Evolutionary conservation across 2,113 vertebrate genomes (phyloP).

Genomic region (Suncus etruscus): DNA sequence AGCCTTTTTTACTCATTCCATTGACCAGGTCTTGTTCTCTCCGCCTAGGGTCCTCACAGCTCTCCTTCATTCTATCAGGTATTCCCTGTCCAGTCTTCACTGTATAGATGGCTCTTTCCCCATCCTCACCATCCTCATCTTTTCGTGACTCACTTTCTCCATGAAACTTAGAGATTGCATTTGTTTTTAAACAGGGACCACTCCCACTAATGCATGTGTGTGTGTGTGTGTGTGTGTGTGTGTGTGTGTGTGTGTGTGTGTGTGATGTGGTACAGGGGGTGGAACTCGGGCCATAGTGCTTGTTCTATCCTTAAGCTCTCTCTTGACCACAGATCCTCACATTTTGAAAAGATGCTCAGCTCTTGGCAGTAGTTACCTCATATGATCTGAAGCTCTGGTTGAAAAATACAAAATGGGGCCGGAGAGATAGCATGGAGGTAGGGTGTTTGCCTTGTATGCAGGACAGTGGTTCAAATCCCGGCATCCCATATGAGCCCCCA

Average conservation of each 20-base stretch:
- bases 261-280: no score
- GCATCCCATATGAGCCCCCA: no score
- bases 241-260: no score
- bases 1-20: background rate
- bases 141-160: background rate
- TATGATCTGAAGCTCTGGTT: background rate
- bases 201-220: no score
- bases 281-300: no score
- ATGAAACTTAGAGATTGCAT: background rate
- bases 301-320: no score
- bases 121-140: background rate
- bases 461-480: no score
- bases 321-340: background rate
- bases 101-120: background rate
- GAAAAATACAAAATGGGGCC: constrained; percentile 37
- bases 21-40: background rate
- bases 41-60: no score
- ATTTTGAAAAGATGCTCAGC: background rate
- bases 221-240: no score
- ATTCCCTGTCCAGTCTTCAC: background rate
- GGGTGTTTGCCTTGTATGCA: no score
- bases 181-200: background rate
- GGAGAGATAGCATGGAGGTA: no score
- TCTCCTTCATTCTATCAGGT: background rate
- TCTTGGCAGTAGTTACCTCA: background rate